Evolutionary conservation across 2,888 invertebrate species (phyloP), one percentile per base, ranked within the genome.

Genomic region (Stenodema calcarata): DNA sequence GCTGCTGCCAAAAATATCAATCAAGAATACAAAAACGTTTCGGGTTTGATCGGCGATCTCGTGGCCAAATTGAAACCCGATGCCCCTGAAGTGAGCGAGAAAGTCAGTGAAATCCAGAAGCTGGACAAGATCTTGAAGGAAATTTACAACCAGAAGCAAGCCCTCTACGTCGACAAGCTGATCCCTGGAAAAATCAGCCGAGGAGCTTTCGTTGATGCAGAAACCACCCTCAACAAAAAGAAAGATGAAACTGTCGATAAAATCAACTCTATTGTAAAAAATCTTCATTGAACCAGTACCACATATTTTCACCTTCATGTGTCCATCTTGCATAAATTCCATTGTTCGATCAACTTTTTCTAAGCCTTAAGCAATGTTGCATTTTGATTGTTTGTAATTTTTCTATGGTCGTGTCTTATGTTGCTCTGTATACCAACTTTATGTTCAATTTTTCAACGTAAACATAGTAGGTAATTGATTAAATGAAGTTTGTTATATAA

Each of bases 151-250:
- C 92, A 92, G 83, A 92, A 92, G 69, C 93, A 93, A 88, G 91
- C 92, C 27, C 90, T 92, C 23, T 92, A 92, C 87, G 92, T 93
- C n/a, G 94, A 95, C 89, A 94, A 93, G 90, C 91, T 95, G 62
- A 93, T 94, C 27, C 91, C 92, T 4, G 93, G 93, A 12, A 94
- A 94, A 91, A 92, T 94, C 89, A 91, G 91, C 80, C 92, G 94
- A 87, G 92, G 92, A 87, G 92, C 92, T 88, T 94, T 94, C 90
- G 90, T 94, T 54, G 94, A 94, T 69, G 91, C 91, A 18, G 94
- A 94, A 89, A 91, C 92, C 80, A 91, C 90, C 28, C 91, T 93
- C 50, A 91, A 91, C 42, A 92, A 92, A 89, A 94, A 94, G 90
- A 93, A 93, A 88, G 93, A 93, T 84, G 94, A 94, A 70, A 91